Evolutionary conservation across 2,888 invertebrate species (phyloP), one percentile per base, ranked within the genome.

Genomic region (Drosophila multiciliata): DNA sequence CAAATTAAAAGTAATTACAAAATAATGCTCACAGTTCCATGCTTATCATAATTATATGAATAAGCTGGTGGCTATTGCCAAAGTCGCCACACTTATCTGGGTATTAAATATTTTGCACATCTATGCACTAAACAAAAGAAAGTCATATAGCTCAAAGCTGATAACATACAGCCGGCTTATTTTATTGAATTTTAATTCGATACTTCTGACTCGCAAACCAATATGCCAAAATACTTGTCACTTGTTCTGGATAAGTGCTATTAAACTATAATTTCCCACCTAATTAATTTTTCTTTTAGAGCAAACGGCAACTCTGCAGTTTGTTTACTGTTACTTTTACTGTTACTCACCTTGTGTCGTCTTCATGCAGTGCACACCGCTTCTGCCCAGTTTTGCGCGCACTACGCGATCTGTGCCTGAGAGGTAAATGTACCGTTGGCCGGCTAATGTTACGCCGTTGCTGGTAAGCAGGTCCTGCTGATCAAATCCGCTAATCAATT

Each of bases 351-450:
- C 96, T 96, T 98, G 98, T 94, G 96, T 95, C 94, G 98, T 98
- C 95, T 98, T 98, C 97, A 98, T 97, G 96, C 97, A 98, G 94
- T 98, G 98, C 89, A 98, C 97, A 92, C 98, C 98, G 93, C 97
- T 96, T 95, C 97, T 97, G 94, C 97, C 97, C 92, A 97, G 95
- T 94, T 98, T 98, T 94, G 97, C 97, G 94, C 98, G 96, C 94
- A 98, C 96, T 92, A 98, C 97, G 93, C 96, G 96, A 93, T 98
- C 97, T 94, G 97, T 97, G 93, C 98, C 98, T 92, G 98, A 98
- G 94, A 98, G 96, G 95, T 98, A 98, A 94, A 98, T 98, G 96
- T 97, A 98, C 94, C 98, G 96, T 94, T 95, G 96, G 92, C 97
- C 97, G 92, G 97, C 97, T 95, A 98, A 95, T 95, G 97, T 97